These are phyloP conservation scores for Podarcis raffonei DNA, from an alignment of 2,113 vertebrate genomes.

Conservation along the genomic window DNA sequence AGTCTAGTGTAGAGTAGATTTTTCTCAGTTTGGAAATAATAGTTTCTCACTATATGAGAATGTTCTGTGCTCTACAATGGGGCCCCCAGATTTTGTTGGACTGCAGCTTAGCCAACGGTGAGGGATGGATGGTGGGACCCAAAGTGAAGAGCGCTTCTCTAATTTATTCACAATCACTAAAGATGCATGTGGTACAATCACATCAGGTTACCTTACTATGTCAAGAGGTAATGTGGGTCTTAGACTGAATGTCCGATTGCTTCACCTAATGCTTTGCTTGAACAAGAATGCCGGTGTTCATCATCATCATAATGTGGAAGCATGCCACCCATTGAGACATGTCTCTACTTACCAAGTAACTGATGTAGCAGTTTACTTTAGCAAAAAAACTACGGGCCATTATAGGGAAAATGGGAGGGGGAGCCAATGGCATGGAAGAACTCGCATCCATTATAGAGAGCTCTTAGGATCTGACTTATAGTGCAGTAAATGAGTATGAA, in stretches of 20 bases:
- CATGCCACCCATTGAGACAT: not conserved
- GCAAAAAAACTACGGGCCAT: not conserved
- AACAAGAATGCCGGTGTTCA: not conserved
- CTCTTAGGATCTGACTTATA: not conserved
- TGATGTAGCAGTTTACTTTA: not conserved
- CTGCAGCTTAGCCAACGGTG: too few species aligned
- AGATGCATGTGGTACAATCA: not conserved
- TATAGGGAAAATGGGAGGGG: not conserved
- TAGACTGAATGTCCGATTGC: not conserved
- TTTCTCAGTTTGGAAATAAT: not conserved
- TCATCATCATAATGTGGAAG: not conserved
- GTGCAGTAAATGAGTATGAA: fast-evolving
- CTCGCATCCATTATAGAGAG: not conserved
- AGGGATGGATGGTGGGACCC: too few species aligned
- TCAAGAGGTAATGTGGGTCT: not conserved
- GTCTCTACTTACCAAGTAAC: not conserved
- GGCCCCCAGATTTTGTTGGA: too few species aligned
- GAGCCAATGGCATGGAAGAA: not conserved
- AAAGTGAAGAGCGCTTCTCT: not conserved
- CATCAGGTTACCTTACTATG: not conserved
- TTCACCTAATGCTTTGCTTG: not conserved
- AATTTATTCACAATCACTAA: not conserved
- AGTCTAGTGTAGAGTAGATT: not conserved
- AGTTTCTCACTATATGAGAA: not conserved
- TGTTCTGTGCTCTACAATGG: not conserved